These are phyloP conservation scores for Pseudopodoces humilis DNA, from an alignment of 2,113 vertebrate species.

Conservation along the genomic window DNA sequence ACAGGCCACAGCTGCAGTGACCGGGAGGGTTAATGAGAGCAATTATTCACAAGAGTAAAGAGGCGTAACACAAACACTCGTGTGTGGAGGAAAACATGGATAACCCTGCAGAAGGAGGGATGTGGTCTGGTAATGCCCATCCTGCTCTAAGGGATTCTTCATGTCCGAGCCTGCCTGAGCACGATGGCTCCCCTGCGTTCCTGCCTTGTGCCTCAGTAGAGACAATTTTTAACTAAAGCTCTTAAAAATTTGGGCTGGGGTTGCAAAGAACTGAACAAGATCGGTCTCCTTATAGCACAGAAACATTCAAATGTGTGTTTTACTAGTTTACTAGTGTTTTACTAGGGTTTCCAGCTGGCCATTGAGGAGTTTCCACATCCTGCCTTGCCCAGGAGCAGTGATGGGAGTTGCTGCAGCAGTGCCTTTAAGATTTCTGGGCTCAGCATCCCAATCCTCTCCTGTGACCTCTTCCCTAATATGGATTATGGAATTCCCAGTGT, in stretches of 20 bases:
- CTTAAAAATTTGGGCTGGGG: not conserved
- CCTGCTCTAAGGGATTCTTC: not conserved
- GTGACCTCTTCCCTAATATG: rapidly evolving
- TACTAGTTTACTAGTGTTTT: not conserved
- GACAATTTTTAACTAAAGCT: not conserved
- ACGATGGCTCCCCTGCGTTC: rapidly evolving
- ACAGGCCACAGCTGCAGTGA: not conserved
- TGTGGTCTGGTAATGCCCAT: rapidly evolving
- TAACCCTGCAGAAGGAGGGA: not conserved
- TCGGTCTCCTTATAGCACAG: not conserved
- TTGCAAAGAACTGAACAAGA: not conserved
- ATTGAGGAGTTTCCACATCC: not conserved
- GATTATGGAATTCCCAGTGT: not conserved
- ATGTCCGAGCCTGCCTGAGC: rapidly evolving
- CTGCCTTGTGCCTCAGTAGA: not conserved
- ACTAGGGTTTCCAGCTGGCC: not conserved
- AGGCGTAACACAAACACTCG: not conserved
- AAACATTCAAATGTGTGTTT: not conserved
- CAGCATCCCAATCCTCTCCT: not conserved
- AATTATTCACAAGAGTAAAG: not conserved
- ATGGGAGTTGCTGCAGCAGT: rapidly evolving
- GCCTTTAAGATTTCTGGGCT: not conserved
- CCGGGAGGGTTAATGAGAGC: not conserved
- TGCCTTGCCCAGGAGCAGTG: not conserved
- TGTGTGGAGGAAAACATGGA: not conserved